Evolutionary conservation across 2,113 vertebrate species (phyloP).

Genomic region (Notothenia rossii): DNA sequence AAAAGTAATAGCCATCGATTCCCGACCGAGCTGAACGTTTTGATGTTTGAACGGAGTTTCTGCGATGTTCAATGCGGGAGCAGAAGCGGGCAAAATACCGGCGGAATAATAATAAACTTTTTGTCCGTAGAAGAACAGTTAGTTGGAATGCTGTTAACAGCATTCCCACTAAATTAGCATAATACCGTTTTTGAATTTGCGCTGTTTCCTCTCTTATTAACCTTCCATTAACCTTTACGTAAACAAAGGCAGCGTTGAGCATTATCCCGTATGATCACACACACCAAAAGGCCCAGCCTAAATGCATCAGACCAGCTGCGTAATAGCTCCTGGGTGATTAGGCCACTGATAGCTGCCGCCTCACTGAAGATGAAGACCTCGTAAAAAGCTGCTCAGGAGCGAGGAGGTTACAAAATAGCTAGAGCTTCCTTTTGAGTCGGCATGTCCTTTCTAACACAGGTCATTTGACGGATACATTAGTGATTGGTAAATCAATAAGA

Average conservation of each 20-base stretch:
- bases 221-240: slow-evolving; percentile 85
- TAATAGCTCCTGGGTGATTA: slow-evolving; percentile 77
- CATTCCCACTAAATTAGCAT: slow-evolving; percentile 64
- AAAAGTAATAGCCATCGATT: no score
- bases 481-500: slow-evolving; percentile 17
- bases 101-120: no score
- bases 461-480: slow-evolving; percentile 7
- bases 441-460: slow-evolving; percentile 8
- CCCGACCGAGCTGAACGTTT: no score
- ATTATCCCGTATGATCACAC: slow-evolving; percentile 61
- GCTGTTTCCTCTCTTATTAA: slow-evolving; percentile 78
- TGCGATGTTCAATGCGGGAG: no score
- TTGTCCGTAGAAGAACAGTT: no score
- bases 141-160: no score
- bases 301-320: slow-evolving; percentile 77
- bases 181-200: slow-evolving; percentile 75
- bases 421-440: slow-evolving; percentile 5
- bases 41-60: no score
- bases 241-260: slow-evolving; percentile 73
- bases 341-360: slow-evolving; percentile 62
- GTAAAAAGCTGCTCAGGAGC: slow-evolving; percentile 27
- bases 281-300: slow-evolving; percentile 67
- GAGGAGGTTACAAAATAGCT: slow-evolving; percentile 24
- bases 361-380: slow-evolving; percentile 61
- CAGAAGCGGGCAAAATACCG: no score